Evolutionary conservation across 2,888 invertebrate genomes (phyloP).

Genomic region (Calliopum simillimum): DNA sequence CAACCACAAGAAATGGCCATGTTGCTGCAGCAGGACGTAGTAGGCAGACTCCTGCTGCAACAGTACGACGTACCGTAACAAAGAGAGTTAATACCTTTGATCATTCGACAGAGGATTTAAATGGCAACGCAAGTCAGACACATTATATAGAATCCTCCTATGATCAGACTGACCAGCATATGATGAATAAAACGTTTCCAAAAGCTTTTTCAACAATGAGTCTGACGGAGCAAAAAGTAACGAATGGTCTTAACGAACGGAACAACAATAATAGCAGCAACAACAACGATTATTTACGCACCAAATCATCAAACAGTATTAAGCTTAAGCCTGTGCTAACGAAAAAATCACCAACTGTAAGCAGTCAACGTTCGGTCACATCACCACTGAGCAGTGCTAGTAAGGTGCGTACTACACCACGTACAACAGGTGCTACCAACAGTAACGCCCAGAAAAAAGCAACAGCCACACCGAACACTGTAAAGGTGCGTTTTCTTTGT

Average conservation of each 20-base stretch:
- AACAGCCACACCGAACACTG: constrained; percentile 32
- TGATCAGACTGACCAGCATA: constrained; percentile 44
- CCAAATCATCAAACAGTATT: constrained; percentile 47
- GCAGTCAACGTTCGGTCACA: constrained; percentile 27
- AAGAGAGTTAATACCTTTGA: neutral
- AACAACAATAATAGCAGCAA: constrained; percentile 49
- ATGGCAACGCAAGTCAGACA: constrained; percentile 1
- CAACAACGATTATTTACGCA: constrained; percentile 28
- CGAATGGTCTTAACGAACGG: constrained; percentile 44
- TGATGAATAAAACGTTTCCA: constrained; percentile 52
- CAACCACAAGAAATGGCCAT: constrained; percentile 3
- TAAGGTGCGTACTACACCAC: constrained; percentile 8
- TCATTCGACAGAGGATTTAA: neutral
- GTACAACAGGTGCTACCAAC: constrained; percentile 17
- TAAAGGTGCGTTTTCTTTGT: constrained; percentile 40
- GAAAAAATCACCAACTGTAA: constrained; percentile 56
- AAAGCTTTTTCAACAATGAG: constrained; percentile 50
- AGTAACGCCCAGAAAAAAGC: constrained; percentile 51
- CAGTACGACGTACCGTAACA: constrained; percentile 28
- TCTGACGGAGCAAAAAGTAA: constrained; percentile 15
- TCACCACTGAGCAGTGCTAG: neutral
- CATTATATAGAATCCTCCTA: constrained; percentile 21
- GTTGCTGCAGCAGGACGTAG: constrained; percentile 8
- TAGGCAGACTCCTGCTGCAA: constrained; percentile 29
- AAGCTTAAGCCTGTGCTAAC: constrained; percentile 64